phyloP scores from a whole-genome alignment of 2,888 invertebrate genomes.

The Tridacna gigas region DNA sequence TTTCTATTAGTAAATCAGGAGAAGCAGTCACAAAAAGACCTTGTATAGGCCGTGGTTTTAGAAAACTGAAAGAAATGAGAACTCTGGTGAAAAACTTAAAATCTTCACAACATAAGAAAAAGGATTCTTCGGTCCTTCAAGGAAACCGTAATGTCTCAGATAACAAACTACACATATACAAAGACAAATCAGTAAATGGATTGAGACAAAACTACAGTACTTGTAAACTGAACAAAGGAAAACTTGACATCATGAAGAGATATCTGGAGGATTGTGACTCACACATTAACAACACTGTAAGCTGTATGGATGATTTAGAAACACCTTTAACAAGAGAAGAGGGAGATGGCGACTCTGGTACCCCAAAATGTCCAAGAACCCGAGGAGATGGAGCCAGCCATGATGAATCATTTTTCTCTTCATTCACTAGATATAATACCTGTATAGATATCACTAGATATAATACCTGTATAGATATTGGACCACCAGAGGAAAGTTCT shows the following conservation, averaged over 20 bases:
- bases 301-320: neutral
- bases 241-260: slow-evolving; percentile 19
- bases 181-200: neutral
- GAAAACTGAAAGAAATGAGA: slow-evolving; percentile 21
- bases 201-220: neutral
- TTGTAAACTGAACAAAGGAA: neutral
- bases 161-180: neutral
- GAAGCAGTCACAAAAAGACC: neutral
- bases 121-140: neutral
- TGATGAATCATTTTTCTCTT: slow-evolving; percentile 10
- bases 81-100: neutral
- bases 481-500: neutral
- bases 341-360: slow-evolving; percentile 5
- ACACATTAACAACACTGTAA: neutral
- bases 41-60: neutral
- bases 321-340: neutral
- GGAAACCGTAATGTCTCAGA: neutral
- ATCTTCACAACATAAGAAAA: neutral
- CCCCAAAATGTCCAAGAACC: slow-evolving; percentile 12
- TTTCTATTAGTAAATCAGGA: neutral
- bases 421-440: neutral
- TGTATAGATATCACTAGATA: slow-evolving; percentile 1
- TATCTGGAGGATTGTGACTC: neutral
- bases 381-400: slow-evolving; percentile 20
- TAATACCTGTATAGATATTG: neutral